Conservation (phyloP, 1,140 invertebrate genomes). For the Gonatopus flavifemur region DNA sequence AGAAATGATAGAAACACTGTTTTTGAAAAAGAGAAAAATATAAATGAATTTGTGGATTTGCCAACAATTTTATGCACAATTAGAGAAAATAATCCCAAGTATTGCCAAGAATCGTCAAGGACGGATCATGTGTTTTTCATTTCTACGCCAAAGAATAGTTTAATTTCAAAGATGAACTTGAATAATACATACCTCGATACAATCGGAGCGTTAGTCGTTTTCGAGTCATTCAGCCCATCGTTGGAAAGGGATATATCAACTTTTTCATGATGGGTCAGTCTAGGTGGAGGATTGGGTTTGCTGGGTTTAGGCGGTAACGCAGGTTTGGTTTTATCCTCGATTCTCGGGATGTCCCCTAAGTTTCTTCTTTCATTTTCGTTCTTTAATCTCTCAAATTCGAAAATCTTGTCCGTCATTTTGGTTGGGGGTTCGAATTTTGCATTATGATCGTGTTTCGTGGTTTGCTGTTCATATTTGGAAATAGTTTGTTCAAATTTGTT, state of each 20-base stretch:
- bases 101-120: background rate
- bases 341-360: constrained; percentile 34
- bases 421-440: constrained; percentile 35
- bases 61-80: too few species aligned
- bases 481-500: constrained; percentile 20
- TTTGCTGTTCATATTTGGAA: constrained; percentile 32
- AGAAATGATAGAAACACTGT: background rate
- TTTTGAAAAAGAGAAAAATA: too few species aligned
- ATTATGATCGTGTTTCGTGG: constrained; percentile 43
- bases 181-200: constrained; percentile 21
- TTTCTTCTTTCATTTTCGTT: constrained; percentile 36
- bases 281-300: constrained; percentile 54
- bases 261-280: constrained; percentile 54
- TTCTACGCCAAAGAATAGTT: background rate
- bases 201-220: constrained; percentile 12
- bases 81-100: background rate
- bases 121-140: background rate
- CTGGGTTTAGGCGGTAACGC: constrained; percentile 54
- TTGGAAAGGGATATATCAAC: constrained; percentile 28
- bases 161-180: background rate
- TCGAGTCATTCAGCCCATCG: constrained; percentile 20
- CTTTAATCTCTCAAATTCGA: constrained; percentile 45
- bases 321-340: constrained; percentile 51
- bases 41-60: too few species aligned
- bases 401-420: constrained; percentile 40